These are phyloP conservation scores for Cynopterus sphinx DNA, from an alignment of 2,797 vertebrate species.

Conservation along the genomic window DNA sequence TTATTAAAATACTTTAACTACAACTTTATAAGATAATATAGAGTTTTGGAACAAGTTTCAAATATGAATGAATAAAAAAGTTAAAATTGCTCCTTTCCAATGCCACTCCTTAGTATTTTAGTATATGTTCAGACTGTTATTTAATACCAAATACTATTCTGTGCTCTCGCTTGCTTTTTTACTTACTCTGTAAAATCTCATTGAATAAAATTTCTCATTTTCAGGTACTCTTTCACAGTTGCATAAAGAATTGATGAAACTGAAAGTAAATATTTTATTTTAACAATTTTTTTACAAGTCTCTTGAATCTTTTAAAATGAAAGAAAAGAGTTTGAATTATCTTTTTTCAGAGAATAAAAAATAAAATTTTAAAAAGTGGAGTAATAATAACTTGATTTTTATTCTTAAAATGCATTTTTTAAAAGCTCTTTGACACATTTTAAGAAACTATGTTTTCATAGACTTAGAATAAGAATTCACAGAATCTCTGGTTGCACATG, in stretches of 20 bases:
- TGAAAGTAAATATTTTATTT: background rate
- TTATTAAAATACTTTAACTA: conserved; percentile 13
- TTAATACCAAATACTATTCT: background rate
- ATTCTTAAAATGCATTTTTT: background rate
- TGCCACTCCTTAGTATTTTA: background rate
- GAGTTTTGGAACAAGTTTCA: background rate
- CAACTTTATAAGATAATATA: background rate
- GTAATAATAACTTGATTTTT: background rate
- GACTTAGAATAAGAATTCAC: background rate
- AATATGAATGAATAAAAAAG: background rate
- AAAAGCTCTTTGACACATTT: background rate
- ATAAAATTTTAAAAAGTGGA: background rate
- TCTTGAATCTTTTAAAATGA: background rate
- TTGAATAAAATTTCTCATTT: background rate
- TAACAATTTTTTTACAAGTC: background rate
- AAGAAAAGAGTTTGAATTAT: background rate
- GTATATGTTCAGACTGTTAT: background rate
- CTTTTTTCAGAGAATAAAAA: background rate
- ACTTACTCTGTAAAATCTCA: background rate
- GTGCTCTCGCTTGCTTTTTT: background rate
- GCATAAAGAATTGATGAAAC: background rate
- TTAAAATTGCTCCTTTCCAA: background rate
- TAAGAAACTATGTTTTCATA: background rate
- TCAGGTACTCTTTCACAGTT: background rate
- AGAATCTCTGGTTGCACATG: background rate